Evolutionary conservation across 2,888 invertebrate genomes (phyloP).

Genomic region (Nomada lathburiana): DNA sequence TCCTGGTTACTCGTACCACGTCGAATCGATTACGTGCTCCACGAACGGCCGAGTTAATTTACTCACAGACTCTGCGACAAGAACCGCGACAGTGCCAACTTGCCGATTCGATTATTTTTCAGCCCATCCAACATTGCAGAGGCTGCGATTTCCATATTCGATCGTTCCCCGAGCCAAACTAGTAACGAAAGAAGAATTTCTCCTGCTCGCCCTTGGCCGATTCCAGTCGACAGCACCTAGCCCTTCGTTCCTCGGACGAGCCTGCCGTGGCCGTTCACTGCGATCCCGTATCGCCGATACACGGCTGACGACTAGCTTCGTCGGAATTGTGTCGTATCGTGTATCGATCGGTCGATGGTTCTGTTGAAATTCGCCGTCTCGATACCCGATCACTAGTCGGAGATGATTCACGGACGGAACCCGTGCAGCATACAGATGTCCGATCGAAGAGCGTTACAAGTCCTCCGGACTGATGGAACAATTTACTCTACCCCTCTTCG

Average conservation of each 20-base stretch:
- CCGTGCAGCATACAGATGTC: background rate
- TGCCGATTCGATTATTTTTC: constrained; percentile 90
- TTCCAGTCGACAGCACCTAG: constrained; percentile 2
- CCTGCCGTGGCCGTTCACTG: background rate
- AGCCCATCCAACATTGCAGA: constrained; percentile 90
- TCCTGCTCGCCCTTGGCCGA: constrained; percentile 16
- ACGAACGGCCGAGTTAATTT: constrained; percentile 73
- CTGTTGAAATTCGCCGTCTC: background rate
- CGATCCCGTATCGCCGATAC: too few species aligned
- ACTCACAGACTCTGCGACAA: constrained; percentile 93
- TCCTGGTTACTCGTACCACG: constrained; percentile 59
- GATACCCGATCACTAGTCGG: background rate
- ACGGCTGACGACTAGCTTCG: too few species aligned
- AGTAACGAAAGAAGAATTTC: constrained; percentile 12
- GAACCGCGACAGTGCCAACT: constrained; percentile 90
- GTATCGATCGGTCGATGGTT: too few species aligned
- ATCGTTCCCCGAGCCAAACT: constrained; percentile 70
- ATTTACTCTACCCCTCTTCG: constrained; percentile 12
- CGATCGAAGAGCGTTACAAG: constrained; percentile 11
- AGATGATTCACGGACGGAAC: background rate
- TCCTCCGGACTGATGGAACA: background rate
- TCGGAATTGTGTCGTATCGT: too few species aligned
- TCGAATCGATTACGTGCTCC: constrained; percentile 68
- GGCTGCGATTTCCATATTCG: constrained; percentile 87
- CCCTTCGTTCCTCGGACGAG: background rate